Conservation (phyloP, 2,888 invertebrate genomes). For the Lycia hirtaria region DNA sequence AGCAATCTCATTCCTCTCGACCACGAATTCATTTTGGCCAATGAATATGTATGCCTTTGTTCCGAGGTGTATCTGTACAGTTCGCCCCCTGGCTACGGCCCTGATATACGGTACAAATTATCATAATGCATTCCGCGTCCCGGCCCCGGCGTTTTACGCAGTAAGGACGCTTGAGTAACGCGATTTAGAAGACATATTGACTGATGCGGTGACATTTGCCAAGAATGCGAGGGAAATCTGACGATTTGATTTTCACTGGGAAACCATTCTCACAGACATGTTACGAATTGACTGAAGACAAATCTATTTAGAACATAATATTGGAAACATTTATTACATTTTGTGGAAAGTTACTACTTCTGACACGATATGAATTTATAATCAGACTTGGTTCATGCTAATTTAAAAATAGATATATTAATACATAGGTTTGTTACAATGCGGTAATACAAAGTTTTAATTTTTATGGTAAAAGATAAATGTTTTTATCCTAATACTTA, state of each 20-base stretch:
- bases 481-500: too few relatives aligned
- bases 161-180: slow-evolving; percentile 30
- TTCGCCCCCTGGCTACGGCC: background rate
- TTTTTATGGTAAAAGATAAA: too few relatives aligned
- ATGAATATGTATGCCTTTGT: slow-evolving; percentile 4
- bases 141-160: slow-evolving; percentile 29
- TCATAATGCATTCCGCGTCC: slow-evolving; percentile 33
- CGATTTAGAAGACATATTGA: slow-evolving; percentile 31
- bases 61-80: background rate
- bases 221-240: slow-evolving; percentile 21
- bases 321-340: too few relatives aligned
- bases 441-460: too few relatives aligned
- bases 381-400: too few relatives aligned
- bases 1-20: too few relatives aligned
- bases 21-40: background rate
- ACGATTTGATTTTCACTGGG: slow-evolving; percentile 17
- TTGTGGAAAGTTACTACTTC: too few relatives aligned
- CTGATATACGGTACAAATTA: slow-evolving; percentile 38
- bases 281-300: background rate
- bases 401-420: too few relatives aligned
- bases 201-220: slow-evolving; percentile 25
- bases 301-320: background rate
- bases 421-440: too few relatives aligned
- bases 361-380: too few relatives aligned
- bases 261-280: background rate